Evolutionary conservation across 2,797 vertebrate genomes (phyloP).

Genomic region (Catostomus latipinnis): DNA sequence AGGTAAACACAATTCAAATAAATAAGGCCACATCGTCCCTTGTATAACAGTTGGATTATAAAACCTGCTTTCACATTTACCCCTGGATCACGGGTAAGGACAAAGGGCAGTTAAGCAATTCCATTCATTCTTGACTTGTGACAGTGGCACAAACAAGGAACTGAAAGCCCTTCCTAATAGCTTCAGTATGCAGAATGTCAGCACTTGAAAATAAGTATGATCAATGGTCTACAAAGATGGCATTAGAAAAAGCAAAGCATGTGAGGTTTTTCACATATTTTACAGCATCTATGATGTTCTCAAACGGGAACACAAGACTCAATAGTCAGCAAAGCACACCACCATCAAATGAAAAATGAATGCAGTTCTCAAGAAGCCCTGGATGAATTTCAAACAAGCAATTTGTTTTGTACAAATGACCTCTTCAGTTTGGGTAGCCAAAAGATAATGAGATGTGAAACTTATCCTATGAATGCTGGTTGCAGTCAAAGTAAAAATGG

Average conservation of each 20-base stretch:
- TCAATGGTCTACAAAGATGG: slow-evolving; percentile 25
- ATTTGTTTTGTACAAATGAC: not conserved
- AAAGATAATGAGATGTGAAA: slow-evolving; percentile 22
- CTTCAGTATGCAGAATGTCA: slow-evolving; percentile 64
- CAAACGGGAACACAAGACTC: not conserved
- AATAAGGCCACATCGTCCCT: not conserved
- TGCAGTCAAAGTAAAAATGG: slow-evolving; percentile 3
- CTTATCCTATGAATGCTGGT: slow-evolving; percentile 26
- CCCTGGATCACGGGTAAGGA: slow-evolving; percentile 22
- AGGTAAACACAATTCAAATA: not conserved
- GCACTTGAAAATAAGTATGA: slow-evolving; percentile 32
- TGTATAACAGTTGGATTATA: not conserved
- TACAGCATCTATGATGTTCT: slow-evolving; percentile 2
- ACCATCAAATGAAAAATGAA: slow-evolving; percentile 5
- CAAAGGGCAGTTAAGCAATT: slow-evolving; percentile 63
- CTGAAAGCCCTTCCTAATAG: slow-evolving; percentile 68
- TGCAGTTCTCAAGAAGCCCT: not conserved
- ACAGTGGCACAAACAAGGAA: slow-evolving; percentile 69
- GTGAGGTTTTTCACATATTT: no score
- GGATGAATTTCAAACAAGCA: slow-evolving; percentile 19
- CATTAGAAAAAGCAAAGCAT: slow-evolving; percentile 31
- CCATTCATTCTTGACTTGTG: slow-evolving; percentile 74
- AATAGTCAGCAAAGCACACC: not conserved
- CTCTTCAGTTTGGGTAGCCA: slow-evolving; percentile 1
- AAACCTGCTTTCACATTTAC: not conserved